phyloP scores from a whole-genome alignment of 1,140 invertebrate genomes.

The Drosophila setifemur region DNA sequence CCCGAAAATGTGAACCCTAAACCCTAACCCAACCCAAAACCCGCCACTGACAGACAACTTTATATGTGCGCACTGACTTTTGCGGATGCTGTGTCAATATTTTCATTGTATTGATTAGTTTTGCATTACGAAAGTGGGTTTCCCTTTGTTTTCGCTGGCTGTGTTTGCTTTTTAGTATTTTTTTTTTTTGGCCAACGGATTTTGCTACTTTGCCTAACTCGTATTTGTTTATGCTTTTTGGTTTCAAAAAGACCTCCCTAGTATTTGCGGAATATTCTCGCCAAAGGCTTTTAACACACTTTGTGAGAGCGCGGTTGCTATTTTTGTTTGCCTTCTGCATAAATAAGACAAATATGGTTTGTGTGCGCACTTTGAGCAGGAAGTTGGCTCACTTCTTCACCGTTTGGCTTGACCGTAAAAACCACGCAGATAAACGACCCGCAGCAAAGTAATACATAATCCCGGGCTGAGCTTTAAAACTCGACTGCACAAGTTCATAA shows the following conservation, averaged over 20 bases:
- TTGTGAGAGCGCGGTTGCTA: conserved; percentile 42
- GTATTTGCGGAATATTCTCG: conserved; percentile 55
- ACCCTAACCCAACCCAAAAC: conserved; percentile 1
- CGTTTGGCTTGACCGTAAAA: conserved; percentile 53
- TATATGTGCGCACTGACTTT: conserved; percentile 58
- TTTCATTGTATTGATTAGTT: conserved; percentile 77
- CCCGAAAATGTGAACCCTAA: conserved; percentile 7
- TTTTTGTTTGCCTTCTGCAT: conserved; percentile 57
- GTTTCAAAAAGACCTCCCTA: conserved; percentile 19
- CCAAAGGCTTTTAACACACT: conserved; percentile 66
- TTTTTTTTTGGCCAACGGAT: conserved; percentile 62
- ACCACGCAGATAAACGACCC: conserved; percentile 49
- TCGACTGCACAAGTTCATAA: conserved; percentile 76
- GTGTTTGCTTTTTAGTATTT: conserved; percentile 34
- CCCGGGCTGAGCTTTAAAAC: conserved; percentile 74
- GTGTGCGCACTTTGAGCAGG: background rate
- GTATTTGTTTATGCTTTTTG: conserved; percentile 27
- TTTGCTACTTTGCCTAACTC: conserved; percentile 38
- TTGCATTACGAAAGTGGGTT: conserved; percentile 32
- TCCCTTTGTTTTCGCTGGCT: conserved; percentile 23
- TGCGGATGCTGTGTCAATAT: conserved; percentile 62
- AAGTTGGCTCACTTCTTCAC: background rate
- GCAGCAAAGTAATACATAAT: conserved; percentile 76
- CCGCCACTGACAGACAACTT: conserved; percentile 66
- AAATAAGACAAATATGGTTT: conserved; percentile 69